phyloP scores from a whole-genome alignment of 2,797 vertebrate genomes.

The Xiphorhynchus erythropygius region DNA sequence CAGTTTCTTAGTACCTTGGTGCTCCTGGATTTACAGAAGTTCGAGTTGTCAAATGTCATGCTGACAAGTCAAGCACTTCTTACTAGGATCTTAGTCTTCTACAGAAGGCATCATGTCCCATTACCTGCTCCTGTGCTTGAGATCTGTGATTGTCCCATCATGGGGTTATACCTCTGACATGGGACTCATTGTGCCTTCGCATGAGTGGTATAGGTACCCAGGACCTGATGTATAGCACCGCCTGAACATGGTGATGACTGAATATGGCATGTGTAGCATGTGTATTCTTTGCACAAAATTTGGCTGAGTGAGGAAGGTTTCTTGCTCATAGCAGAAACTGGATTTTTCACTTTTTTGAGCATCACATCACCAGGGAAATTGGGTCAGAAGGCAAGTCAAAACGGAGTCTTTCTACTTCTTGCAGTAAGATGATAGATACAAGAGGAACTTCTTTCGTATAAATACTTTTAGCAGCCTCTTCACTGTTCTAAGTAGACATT shows the following conservation, averaged over 20 bases:
- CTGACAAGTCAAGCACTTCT: background rate
- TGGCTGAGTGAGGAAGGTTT: background rate
- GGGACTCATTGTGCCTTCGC: background rate
- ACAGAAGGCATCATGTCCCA: background rate
- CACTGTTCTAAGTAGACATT: background rate
- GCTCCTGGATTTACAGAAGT: background rate
- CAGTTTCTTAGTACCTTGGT: background rate
- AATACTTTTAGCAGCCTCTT: constrained; percentile 15
- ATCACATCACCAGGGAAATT: background rate
- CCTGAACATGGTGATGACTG: background rate
- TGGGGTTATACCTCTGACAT: background rate
- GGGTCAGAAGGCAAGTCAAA: background rate
- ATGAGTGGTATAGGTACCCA: background rate
- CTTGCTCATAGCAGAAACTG: background rate
- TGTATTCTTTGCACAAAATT: background rate
- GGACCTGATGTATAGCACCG: background rate
- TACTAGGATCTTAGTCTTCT: background rate
- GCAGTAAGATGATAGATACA: background rate
- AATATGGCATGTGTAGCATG: rapidly evolving
- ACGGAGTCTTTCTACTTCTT: background rate
- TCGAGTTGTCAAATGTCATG: background rate
- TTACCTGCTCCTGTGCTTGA: background rate
- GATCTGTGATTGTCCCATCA: background rate
- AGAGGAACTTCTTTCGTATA: background rate
- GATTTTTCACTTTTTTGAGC: background rate